These are phyloP conservation scores for Canis aureus DNA, from an alignment of 2,113 vertebrate species.

Conservation along the genomic window DNA sequence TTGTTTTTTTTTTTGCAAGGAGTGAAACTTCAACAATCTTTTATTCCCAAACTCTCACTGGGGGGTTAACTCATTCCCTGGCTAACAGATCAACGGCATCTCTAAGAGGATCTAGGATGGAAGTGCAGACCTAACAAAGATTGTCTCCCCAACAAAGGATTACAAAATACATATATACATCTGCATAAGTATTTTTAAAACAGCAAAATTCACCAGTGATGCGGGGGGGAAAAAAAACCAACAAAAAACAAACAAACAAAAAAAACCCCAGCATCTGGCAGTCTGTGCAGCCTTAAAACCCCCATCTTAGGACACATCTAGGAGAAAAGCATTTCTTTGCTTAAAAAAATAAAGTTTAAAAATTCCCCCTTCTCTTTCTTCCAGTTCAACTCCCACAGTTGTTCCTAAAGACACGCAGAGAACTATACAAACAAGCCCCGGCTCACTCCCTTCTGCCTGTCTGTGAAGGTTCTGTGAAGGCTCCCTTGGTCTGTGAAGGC, in stretches of 20 bases:
- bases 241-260: too few relatives aligned
- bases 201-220: conserved; percentile 11
- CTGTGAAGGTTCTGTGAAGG: neutral
- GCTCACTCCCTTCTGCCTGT: too few relatives aligned
- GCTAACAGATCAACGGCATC: neutral
- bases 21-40: conserved; percentile 3
- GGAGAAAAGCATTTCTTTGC: neutral
- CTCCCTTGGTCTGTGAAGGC: neutral
- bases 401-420: neutral
- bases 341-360: neutral
- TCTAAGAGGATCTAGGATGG: neutral
- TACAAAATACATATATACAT: neutral
- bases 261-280: neutral
- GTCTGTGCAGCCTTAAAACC: neutral
- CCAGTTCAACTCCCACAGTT: neutral
- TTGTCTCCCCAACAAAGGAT: neutral
- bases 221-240: neutral
- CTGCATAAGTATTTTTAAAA: neutral
- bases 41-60: conserved; percentile 53
- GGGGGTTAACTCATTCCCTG: neutral
- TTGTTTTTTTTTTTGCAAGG: too few relatives aligned
- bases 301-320: neutral
- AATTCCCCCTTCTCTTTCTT: neutral
- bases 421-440: neutral
- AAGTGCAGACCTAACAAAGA: neutral